Evolutionary conservation across 2,888 invertebrate genomes (phyloP), one percentile per base, ranked within the genome.

Genomic region (Chloroclysta siterata): DNA sequence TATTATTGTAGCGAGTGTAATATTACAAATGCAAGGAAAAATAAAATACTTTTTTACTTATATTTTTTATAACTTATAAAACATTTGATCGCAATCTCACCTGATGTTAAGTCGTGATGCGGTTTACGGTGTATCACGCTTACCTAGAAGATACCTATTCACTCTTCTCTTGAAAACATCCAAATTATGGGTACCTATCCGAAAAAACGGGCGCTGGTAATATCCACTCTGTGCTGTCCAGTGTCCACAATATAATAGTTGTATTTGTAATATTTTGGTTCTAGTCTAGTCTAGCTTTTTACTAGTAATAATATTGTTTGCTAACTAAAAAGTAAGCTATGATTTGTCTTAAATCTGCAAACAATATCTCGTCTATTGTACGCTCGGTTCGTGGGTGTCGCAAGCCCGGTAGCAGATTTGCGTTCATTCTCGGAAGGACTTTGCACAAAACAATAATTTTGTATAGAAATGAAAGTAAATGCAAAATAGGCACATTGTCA

Each of bases 401-500:
- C 63, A 63, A 65, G 61, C 68, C 76, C 81, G 67, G 84, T 83
- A 86, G 86, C 81, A 71, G 70, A 75, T 76, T 76, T 75, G 72
- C 74, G 74, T 75, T 56, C 69, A 68, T 89, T 89, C 89, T 74
- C 22, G 75, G 89, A 90, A 89, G 89, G 87, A 74, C 83, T 84
- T 84, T 81, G 85, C 82, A 82, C 81, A 81, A 85, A 81, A 84
- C 78, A 80, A 80, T 79, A 70, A 66, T 68, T 74, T 72, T 68
- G 66, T 63, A 68, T 70, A 72, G 42, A 65, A 70, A 70, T 67
- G 77, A 82, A 83, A 81, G 82, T 74, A 79, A 81, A 81, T 75
- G 71, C 69, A 74, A 77, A 73, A 71, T 65, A 33, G 22, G 5
- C 50, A 70, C 71, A 72, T 71, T 72, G 61, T 68, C 56, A 65